Evolutionary conservation across 2,113 vertebrate genomes (phyloP), one percentile per base, ranked within the genome.

Genomic region (Pterophyllum scalare): DNA sequence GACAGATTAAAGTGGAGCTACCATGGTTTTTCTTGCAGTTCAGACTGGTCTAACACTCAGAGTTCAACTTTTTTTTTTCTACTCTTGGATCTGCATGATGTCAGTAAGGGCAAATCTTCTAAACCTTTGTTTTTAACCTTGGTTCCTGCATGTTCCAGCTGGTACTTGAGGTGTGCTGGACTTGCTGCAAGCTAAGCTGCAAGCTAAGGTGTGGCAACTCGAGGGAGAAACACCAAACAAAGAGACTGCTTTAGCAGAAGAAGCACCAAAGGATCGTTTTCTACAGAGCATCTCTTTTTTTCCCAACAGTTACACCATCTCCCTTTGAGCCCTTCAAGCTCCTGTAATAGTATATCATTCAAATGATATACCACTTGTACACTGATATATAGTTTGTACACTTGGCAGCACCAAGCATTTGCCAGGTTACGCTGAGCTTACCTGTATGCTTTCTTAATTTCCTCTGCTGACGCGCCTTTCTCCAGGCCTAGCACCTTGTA

Each of bases 391-490:
- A 28, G 15, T 17, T 15, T 49, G 6, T 14, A 49, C 28, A 13
- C 14, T 49, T 49, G 46, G 46, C 46, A 52, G 46, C 15, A 19
- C 46, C 7, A 17, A 7, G 17, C 49, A 52, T 5, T 0, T 20
- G 49, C 7, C 6, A 20, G 17, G 3, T 3, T 7, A 3, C 28
- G 5, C 28, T 22, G 43, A n/a, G n/a, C 28, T 88, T 88, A 98
- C 98, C 98, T 97, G 94, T 99, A 99, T 0, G 98, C 96, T 77
- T 95, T 97, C 94, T 98, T 99, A 85, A 99, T 93, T 40, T 99
- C 98, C 54, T 97, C 97, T 5, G 96, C 93, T 0, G 96, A 93
- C 2, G 97, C 96, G 11, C 97, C 97, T 90, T 97, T 98, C 93
- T 96, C 95, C 87, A 99, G 93, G 3, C 97, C 97, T 84, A 99